A percentile compares a stretch with the other conserved stretches of the same genome.
phyloP scores from a whole-genome alignment of 2,113 vertebrate species.

The Melanerpes aurifrons region DNA sequence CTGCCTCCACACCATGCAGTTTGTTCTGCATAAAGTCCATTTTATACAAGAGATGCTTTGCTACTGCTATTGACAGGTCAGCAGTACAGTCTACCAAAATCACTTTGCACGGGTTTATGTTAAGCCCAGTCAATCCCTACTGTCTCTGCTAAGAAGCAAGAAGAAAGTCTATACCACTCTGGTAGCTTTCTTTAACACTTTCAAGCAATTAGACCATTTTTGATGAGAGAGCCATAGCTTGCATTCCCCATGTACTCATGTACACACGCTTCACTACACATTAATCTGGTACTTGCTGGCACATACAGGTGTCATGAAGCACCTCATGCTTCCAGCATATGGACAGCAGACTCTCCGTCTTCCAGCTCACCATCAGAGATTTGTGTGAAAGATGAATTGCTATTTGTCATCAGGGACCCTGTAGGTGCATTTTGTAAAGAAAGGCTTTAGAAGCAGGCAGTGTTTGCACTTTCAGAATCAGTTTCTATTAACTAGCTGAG shows the following conservation, averaged over 20 bases:
- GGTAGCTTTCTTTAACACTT: neutral
- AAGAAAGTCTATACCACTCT: neutral
- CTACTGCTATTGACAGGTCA: neutral
- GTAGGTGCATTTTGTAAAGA: neutral
- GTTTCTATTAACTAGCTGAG: slow-evolving; percentile 1
- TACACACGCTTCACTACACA: accelerated
- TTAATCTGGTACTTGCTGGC: neutral
- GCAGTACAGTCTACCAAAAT: neutral
- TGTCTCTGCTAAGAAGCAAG: neutral
- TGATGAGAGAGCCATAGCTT: neutral
- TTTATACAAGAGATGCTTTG: neutral
- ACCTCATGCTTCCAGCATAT: neutral
- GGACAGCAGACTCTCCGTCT: neutral
- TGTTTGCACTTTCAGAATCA: neutral
- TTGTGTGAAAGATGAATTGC: neutral
- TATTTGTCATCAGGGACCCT: neutral
- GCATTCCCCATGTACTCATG: neutral
- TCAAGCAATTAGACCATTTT: neutral
- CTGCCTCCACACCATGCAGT: neutral
- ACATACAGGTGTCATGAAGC: neutral
- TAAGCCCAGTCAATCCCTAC: neutral
- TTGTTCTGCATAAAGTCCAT: neutral
- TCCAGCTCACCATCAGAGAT: neutral
- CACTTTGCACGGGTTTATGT: neutral
- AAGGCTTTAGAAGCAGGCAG: neutral